Base-by-base conservation (phyloP, 1,140 invertebrate species). In the Drosophila eugracilis region DNA sequence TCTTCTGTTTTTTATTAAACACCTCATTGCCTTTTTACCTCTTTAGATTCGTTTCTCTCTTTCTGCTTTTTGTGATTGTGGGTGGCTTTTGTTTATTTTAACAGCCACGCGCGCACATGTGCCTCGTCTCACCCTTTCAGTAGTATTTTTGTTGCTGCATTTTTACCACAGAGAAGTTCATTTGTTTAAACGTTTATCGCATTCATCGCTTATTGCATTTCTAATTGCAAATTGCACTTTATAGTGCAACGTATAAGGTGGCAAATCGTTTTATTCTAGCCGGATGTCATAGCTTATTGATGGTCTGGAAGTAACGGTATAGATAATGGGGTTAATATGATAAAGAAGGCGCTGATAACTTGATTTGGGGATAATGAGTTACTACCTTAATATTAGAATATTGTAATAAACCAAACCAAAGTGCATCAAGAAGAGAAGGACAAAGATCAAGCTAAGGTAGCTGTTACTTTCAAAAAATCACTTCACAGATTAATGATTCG, bases 91-190 rank as follows among this genome's bases (percentile, higher is more conserved):
- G 72, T 85, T 84, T 84, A 47, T 53, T 85, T 84, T 84, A 80
- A 75, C 55, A 53, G 80, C 80, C 76, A 84, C 80, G 80, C 57
- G 80, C 72, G 55, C 65, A 52, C 55, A 72, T 75, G 70, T 75
- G 34, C 28, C 32, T 1, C n/a, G 21, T 21, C 7, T n/a, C 26
- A 2, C 36, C 21, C 34, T n/a, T 10, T 6, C 19, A 10, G 14
- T 5, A 30, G 5, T 2, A 32, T 7, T 14, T 9, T 28, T 6
- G n/a, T 15, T 10, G 4, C 30, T 32, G 3, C 4, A 3, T 32
- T 47, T 22, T 22, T 5, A 1, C 12, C n/a, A 5, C 39, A 36
- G 37, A 15, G 24, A 54, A 36, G 41, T 66, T 45, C 34, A 54
- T 36, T 69, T 58, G 65, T 58, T 63, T 48, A 41, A 48, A 41